Evolutionary conservation across 1,140 invertebrate genomes (phyloP).

Genomic region (Aporrectodea caliginosa): DNA sequence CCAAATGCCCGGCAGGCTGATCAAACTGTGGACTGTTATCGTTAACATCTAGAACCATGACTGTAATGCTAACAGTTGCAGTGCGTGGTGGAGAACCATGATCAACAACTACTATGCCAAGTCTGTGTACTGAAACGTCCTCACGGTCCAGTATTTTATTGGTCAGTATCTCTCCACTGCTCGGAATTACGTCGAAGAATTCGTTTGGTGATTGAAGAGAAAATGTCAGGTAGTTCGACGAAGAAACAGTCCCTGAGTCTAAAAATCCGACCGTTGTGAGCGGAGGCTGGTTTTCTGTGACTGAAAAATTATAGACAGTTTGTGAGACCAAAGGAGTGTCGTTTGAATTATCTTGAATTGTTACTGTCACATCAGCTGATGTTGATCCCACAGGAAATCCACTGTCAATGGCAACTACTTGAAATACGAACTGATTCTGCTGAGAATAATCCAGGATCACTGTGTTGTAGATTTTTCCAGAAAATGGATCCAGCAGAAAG

Average conservation of each 20-base stretch:
- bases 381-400: constrained; percentile 71
- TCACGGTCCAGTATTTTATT: constrained; percentile 79
- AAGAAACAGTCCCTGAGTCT: not conserved
- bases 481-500: constrained; percentile 82
- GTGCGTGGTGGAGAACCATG: constrained; percentile 72
- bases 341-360: constrained; percentile 87
- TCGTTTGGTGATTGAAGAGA: not conserved
- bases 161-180: constrained; percentile 76
- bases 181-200: constrained; percentile 42
- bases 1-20: constrained; percentile 60
- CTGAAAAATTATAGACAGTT: constrained; percentile 71
- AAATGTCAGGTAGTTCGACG: not conserved
- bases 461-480: constrained; percentile 76
- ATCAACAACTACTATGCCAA: constrained; percentile 79
- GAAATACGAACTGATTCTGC: constrained; percentile 71
- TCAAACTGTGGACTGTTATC: constrained; percentile 80
- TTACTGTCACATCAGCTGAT: constrained; percentile 70
- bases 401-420: constrained; percentile 77
- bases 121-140: constrained; percentile 68
- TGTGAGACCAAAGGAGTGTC: constrained; percentile 61
- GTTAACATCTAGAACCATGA: constrained; percentile 80
- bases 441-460: constrained; percentile 72
- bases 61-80: constrained; percentile 65
- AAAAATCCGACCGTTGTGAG: constrained; percentile 69
- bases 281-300: constrained; percentile 79